Evolutionary conservation across 2,888 invertebrate species (phyloP).

Genomic region (Neelides folsomi): DNA sequence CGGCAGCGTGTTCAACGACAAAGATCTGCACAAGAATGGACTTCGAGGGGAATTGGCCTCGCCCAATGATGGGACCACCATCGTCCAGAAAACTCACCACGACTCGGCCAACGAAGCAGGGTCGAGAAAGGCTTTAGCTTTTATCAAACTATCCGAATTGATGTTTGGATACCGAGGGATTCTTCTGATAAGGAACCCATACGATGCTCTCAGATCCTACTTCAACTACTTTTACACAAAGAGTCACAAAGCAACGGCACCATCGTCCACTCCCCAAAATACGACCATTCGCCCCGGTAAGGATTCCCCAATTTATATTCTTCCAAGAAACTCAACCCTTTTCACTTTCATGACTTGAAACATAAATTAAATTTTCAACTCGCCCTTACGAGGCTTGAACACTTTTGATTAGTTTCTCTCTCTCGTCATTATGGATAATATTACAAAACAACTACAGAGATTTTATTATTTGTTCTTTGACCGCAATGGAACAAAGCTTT

Average conservation of each 20-base stretch:
- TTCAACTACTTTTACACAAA: slow-evolving; percentile 35
- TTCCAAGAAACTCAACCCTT: not conserved
- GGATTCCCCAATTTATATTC: not conserved
- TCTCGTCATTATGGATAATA: too few relatives aligned
- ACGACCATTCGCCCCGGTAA: not conserved
- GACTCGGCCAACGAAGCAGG: slow-evolving; percentile 16
- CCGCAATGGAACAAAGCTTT: too few relatives aligned
- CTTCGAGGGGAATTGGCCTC: slow-evolving; percentile 34
- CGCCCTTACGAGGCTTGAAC: too few relatives aligned
- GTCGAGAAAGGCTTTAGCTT: slow-evolving; percentile 13
- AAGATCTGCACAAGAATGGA: slow-evolving; percentile 30
- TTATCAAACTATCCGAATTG: slow-evolving; percentile 23
- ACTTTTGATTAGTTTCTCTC: too few relatives aligned
- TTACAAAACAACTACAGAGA: too few relatives aligned
- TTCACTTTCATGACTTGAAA: not conserved
- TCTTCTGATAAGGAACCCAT: slow-evolving; percentile 36
- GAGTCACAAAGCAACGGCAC: slow-evolving; percentile 31
- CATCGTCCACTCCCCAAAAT: not conserved
- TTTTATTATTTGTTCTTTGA: too few relatives aligned
- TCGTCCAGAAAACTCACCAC: slow-evolving; percentile 37
- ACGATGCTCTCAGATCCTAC: slow-evolving; percentile 36
- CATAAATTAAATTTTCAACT: slow-evolving; percentile 2
- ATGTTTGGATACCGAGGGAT: slow-evolving; percentile 33
- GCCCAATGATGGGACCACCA: slow-evolving; percentile 35
- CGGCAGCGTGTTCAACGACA: slow-evolving; percentile 36